These are phyloP conservation scores for Nasonia longicornis DNA, from an alignment of 1,140 invertebrate genomes.

Conservation along the genomic window DNA sequence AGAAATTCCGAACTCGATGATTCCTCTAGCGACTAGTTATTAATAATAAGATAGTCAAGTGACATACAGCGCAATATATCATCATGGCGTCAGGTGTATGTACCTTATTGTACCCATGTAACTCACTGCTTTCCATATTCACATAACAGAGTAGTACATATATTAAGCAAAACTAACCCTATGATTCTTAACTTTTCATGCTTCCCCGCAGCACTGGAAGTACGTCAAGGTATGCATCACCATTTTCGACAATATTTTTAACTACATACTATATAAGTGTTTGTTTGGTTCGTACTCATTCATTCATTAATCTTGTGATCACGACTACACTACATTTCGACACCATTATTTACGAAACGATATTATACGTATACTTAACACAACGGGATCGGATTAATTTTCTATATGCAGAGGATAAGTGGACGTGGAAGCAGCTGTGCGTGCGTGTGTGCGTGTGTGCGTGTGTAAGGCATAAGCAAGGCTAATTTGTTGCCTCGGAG, in stretches of 20 bases:
- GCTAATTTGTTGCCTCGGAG: too few species aligned
- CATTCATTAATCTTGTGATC: background rate
- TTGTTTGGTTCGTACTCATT: background rate
- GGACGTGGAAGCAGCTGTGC: background rate
- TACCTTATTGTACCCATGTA: background rate
- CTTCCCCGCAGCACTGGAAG: slow-evolving; percentile 81
- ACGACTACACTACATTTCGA: background rate
- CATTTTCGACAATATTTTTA: background rate
- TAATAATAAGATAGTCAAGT: background rate
- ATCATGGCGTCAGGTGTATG: background rate
- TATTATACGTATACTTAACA: too few species aligned
- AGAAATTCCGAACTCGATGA: too few species aligned
- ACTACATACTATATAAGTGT: background rate
- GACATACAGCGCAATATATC: background rate
- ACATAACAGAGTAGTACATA: background rate
- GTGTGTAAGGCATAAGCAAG: too few species aligned
- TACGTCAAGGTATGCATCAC: slow-evolving; percentile 80
- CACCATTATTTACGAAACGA: background rate
- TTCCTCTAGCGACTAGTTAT: too few species aligned
- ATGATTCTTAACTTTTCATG: slow-evolving; percentile 64
- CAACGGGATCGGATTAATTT: background rate
- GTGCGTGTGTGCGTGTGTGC: too few species aligned
- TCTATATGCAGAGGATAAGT: background rate
- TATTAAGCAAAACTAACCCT: background rate
- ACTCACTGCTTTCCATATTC: background rate